Conservation (phyloP, 2,113 vertebrate genomes). For the Microtus ochrogaster region DNA sequence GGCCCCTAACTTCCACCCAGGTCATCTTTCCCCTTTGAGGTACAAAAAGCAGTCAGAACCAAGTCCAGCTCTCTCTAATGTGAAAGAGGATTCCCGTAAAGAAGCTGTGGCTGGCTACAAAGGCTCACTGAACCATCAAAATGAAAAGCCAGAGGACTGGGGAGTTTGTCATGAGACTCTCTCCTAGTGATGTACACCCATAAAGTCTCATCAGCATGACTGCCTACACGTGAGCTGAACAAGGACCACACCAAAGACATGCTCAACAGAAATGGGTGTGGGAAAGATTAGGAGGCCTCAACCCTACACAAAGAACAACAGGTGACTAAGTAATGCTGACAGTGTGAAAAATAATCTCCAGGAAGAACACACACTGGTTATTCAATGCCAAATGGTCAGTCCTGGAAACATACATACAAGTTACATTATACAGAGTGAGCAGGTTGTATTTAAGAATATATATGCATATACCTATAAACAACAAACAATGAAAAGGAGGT, state of each 20-base stretch:
- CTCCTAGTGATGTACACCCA: not conserved
- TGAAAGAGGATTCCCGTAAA: not conserved
- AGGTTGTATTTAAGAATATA: not conserved
- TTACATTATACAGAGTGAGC: not conserved
- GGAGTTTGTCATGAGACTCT: not conserved
- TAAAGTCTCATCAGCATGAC: not conserved
- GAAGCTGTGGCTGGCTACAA: not conserved
- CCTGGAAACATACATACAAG: not conserved
- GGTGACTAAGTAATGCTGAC: not conserved
- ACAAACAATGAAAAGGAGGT: not conserved
- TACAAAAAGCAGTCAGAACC: not conserved
- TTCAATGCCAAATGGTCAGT: not conserved
- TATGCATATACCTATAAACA: not conserved
- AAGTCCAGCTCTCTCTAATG: not conserved
- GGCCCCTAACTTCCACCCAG: not conserved
- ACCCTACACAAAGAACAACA: not conserved
- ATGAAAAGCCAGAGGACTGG: too few relatives aligned
- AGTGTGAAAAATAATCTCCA: not conserved
- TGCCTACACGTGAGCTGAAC: not conserved
- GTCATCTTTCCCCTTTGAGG: not conserved
- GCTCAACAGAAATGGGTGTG: too few relatives aligned
- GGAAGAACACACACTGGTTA: not conserved
- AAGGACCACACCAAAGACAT: not conserved
- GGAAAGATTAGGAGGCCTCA: not conserved
- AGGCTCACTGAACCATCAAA: not conserved